Evolutionary conservation across 2,888 invertebrate species (phyloP).

Genomic region (Acrobeloides nanus): DNA sequence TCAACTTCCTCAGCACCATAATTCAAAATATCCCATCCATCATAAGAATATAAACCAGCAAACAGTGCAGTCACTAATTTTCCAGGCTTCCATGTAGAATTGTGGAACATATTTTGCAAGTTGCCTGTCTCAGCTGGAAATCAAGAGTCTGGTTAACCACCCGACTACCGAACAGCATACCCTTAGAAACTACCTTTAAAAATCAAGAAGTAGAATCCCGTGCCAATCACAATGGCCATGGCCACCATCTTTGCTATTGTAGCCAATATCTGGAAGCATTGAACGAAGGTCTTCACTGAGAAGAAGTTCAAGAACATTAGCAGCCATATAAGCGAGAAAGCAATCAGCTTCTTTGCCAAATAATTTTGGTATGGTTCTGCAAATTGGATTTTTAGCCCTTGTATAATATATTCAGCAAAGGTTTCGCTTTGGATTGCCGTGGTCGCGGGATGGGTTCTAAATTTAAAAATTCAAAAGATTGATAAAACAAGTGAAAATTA

Average conservation of each 20-base stretch:
- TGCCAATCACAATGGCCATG: too few relatives aligned
- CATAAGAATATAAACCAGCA: slow-evolving; percentile 35
- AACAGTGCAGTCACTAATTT: slow-evolving; percentile 41
- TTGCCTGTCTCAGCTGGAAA: slow-evolving; percentile 19
- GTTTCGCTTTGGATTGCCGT: slow-evolving; percentile 48
- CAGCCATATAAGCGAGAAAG: too few relatives aligned
- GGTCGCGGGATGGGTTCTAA: slow-evolving; percentile 45
- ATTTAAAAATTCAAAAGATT: too few relatives aligned
- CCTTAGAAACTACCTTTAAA: too few relatives aligned
- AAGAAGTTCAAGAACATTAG: too few relatives aligned
- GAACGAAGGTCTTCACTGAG: too few relatives aligned
- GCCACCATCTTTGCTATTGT: too few relatives aligned
- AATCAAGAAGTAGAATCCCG: too few relatives aligned
- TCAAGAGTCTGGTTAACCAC: too few relatives aligned
- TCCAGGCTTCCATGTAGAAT: slow-evolving; percentile 14
- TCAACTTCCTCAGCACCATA: slow-evolving; percentile 49
- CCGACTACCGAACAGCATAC: too few relatives aligned
- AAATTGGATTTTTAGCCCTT: slow-evolving; percentile 29
- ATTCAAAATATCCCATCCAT: slow-evolving; percentile 52
- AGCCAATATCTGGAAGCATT: too few relatives aligned
- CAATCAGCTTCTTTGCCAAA: too few relatives aligned
- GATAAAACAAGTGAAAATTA: slow-evolving; percentile 39
- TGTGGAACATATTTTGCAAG: slow-evolving; percentile 25
- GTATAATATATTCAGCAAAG: slow-evolving; percentile 48
- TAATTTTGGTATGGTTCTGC: slow-evolving; percentile 4